These are phyloP conservation scores for Mactromeris polynyma DNA, from an alignment of 2,888 invertebrate genomes.

Conservation along the genomic window DNA sequence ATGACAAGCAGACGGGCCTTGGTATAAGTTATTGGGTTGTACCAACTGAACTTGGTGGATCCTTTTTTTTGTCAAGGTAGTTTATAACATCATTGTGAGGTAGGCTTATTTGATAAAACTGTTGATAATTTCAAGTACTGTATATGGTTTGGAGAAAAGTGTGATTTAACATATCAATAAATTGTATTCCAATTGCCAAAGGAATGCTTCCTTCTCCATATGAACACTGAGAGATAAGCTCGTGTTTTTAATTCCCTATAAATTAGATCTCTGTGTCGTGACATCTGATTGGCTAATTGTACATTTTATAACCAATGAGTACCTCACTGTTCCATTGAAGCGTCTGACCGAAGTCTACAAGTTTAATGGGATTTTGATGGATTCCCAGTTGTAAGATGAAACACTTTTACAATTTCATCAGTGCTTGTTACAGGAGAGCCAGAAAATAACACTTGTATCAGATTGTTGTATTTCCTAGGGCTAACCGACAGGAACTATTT, in stretches of 20 bases:
- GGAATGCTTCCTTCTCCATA: neutral
- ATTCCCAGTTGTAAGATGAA: constrained; percentile 4
- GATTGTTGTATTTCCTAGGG: neutral
- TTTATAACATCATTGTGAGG: no score
- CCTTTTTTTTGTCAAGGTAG: no score
- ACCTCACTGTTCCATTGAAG: neutral
- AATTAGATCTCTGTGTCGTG: neutral
- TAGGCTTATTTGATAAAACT: neutral
- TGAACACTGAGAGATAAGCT: neutral
- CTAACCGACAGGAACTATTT: neutral
- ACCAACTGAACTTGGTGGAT: neutral
- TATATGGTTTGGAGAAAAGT: neutral
- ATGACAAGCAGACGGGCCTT: neutral
- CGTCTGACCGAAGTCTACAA: neutral
- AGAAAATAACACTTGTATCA: neutral
- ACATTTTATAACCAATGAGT: neutral
- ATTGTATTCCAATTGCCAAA: neutral
- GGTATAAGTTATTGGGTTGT: neutral
- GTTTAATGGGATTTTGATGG: neutral
- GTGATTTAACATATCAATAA: neutral
- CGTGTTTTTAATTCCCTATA: constrained; percentile 4
- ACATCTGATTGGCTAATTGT: constrained; percentile 1
- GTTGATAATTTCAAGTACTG: constrained; percentile 6
- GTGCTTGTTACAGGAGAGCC: neutral
- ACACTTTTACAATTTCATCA: constrained; percentile 11